Conservation (phyloP, 2,113 vertebrate species). For the Etia nguti region DNA sequence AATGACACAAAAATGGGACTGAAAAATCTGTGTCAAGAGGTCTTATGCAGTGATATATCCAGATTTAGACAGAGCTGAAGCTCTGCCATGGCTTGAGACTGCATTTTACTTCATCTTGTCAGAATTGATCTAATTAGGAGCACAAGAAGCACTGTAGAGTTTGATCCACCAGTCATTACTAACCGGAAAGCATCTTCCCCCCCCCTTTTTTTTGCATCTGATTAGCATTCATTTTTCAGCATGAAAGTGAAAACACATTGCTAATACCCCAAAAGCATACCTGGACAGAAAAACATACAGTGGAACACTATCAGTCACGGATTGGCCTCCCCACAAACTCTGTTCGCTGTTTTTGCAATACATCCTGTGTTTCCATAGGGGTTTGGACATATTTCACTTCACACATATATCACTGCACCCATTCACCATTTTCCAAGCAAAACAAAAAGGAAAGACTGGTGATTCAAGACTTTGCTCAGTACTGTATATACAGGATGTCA, state of each 20-base stretch:
- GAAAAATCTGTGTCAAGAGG: neutral
- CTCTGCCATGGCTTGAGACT: neutral
- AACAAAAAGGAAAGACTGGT: neutral
- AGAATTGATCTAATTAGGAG: neutral
- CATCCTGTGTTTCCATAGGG: neutral
- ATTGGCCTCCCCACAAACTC: neutral
- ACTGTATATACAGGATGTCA: neutral
- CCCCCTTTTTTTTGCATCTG: neutral
- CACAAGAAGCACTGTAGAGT: neutral
- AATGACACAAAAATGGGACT: neutral
- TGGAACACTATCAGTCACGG: neutral
- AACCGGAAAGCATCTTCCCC: rapidly evolving
- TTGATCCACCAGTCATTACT: neutral
- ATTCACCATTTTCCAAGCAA: neutral
- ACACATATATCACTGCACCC: neutral
- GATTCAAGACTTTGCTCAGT: neutral
- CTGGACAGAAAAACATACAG: neutral
- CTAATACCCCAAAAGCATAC: neutral
- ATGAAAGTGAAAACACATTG: neutral
- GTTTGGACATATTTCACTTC: neutral
- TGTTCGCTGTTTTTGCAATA: neutral
- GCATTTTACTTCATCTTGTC: neutral
- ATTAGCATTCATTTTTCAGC: neutral
- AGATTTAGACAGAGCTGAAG: neutral
- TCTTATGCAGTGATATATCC: neutral